These are phyloP conservation scores for Cnemophilus loriae DNA, from an alignment of 2,113 vertebrate species.

Conservation along the genomic window DNA sequence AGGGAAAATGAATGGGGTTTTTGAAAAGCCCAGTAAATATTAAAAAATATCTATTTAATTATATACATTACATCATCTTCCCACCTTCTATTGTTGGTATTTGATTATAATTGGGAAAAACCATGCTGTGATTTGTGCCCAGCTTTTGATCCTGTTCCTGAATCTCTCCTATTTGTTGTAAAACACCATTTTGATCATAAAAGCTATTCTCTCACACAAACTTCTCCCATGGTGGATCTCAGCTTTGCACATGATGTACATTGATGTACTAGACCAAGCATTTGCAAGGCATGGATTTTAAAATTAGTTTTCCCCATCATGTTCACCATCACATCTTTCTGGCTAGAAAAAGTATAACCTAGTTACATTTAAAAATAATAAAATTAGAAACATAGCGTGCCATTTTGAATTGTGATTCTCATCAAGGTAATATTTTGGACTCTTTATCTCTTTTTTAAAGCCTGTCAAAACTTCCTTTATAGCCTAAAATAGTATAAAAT, in stretches of 20 bases:
- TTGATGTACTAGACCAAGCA: slow-evolving; percentile 58
- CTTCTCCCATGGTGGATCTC: slow-evolving; percentile 45
- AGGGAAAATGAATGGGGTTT: background rate
- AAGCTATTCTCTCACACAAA: background rate
- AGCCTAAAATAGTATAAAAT: slow-evolving; percentile 42
- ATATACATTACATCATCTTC: background rate
- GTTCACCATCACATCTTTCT: slow-evolving; percentile 66
- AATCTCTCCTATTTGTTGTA: background rate
- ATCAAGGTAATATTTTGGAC: slow-evolving; percentile 66
- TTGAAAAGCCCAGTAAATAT: background rate
- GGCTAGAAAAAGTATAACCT: background rate
- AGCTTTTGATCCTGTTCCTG: background rate
- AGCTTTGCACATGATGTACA: slow-evolving; percentile 40
- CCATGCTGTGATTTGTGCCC: background rate
- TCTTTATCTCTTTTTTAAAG: slow-evolving; percentile 59
- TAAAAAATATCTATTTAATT: background rate
- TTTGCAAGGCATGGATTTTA: slow-evolving; percentile 61
- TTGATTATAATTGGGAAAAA: background rate
- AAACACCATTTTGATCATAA: background rate
- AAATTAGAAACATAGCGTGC: background rate
- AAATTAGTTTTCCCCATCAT: slow-evolving; percentile 69
- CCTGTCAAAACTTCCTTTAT: slow-evolving; percentile 74
- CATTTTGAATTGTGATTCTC: slow-evolving; percentile 12
- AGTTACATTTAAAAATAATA: background rate
- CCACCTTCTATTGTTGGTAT: background rate